These are phyloP conservation scores for Ectemnius cavifrons DNA, from an alignment of 2,888 invertebrate genomes.

Conservation along the genomic window DNA sequence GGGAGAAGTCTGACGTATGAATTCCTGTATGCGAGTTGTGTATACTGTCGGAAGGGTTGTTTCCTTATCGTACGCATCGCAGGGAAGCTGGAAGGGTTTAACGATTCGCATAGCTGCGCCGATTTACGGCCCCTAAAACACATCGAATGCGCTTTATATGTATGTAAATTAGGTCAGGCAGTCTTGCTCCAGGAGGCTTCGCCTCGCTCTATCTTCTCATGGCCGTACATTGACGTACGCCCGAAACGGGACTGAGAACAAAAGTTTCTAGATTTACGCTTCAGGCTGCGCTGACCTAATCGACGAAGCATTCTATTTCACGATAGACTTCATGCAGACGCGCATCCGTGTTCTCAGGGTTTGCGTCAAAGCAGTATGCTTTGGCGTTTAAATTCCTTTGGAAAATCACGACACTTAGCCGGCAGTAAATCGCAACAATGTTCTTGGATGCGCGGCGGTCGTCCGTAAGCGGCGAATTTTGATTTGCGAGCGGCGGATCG, in stretches of 20 bases:
- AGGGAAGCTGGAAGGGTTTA: slow-evolving; percentile 76
- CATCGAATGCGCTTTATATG: slow-evolving; percentile 78
- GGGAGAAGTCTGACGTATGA: slow-evolving; percentile 34
- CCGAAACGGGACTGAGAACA: slow-evolving; percentile 66
- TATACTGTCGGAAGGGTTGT: too few species aligned
- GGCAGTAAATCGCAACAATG: slow-evolving; percentile 61
- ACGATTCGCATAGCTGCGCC: slow-evolving; percentile 78
- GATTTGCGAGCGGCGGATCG: slow-evolving; percentile 76
- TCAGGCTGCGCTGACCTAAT: slow-evolving; percentile 33
- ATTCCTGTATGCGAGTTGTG: slow-evolving; percentile 38
- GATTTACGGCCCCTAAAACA: slow-evolving; percentile 78
- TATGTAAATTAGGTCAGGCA: slow-evolving; percentile 78
- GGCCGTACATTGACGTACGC: slow-evolving; percentile 42
- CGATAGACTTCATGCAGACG: neutral
- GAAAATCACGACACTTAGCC: slow-evolving; percentile 53
- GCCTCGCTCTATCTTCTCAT: slow-evolving; percentile 45
- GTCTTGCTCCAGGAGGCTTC: slow-evolving; percentile 49
- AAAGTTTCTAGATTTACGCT: slow-evolving; percentile 69
- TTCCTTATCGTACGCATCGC: slow-evolving; percentile 67
- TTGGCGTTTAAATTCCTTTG: slow-evolving; percentile 12
- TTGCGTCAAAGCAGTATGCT: neutral
- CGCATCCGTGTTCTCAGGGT: neutral
- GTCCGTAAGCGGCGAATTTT: slow-evolving; percentile 71
- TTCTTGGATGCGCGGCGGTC: slow-evolving; percentile 38
- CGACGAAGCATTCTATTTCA: slow-evolving; percentile 46